These are phyloP conservation scores for Balearica regulorum DNA, from an alignment of 2,797 vertebrate species.

Conservation along the genomic window DNA sequence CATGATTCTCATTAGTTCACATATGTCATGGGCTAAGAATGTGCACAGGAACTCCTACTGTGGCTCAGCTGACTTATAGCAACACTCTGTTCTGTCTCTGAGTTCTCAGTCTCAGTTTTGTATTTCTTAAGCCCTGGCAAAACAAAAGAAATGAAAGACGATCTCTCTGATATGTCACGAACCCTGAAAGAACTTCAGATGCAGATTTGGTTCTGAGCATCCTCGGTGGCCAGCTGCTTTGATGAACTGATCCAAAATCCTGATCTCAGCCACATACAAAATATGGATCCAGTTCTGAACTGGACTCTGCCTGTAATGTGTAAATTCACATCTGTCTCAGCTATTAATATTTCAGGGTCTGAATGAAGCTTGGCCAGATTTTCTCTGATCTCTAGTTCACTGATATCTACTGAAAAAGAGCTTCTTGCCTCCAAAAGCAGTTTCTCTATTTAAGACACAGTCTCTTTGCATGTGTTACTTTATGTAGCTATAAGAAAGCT, in stretches of 20 bases:
- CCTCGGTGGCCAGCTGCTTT: not conserved
- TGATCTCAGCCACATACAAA: not conserved
- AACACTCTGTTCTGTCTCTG: not conserved
- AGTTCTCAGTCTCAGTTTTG: not conserved
- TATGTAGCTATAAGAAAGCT: not conserved
- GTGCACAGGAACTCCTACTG: not conserved
- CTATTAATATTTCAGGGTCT: slow-evolving; percentile 7
- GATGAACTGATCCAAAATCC: not conserved
- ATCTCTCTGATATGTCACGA: not conserved
- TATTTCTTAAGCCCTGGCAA: not conserved
- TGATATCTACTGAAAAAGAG: not conserved
- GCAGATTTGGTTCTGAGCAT: not conserved
- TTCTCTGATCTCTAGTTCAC: not conserved
- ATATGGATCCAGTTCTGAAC: not conserved
- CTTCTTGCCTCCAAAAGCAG: not conserved
- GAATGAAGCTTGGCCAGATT: not conserved
- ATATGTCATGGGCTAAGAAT: slow-evolving; percentile 12
- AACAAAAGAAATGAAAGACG: not conserved
- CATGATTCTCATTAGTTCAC: slow-evolving; percentile 22
- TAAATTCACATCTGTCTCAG: not conserved
- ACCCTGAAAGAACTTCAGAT: not conserved
- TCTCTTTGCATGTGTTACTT: not conserved
- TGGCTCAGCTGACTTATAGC: slow-evolving; percentile 17
- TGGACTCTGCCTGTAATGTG: not conserved
- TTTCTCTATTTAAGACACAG: not conserved